Conservation (phyloP, 2,113 vertebrate species). For the Microtus oregoni region DNA sequence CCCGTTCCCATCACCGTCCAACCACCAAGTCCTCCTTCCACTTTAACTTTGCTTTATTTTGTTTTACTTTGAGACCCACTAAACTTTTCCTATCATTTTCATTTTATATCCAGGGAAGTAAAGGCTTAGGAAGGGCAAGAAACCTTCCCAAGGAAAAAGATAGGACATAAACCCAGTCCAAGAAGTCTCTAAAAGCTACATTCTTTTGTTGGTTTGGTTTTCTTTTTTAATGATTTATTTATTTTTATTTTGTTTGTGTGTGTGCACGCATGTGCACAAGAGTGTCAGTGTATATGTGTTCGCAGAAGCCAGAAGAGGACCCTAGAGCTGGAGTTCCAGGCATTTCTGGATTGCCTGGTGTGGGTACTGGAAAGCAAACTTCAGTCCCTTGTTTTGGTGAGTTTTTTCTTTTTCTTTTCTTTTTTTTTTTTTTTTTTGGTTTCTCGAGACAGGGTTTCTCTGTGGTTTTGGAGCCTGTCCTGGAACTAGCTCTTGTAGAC, state of each 20-base stretch:
- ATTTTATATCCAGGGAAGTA: background rate
- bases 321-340: background rate
- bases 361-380: background rate
- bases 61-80: background rate
- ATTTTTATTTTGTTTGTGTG: background rate
- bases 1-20: fast-evolving
- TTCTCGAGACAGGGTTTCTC: too few relatives aligned
- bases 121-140: background rate
- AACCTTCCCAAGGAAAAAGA: background rate
- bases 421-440: too few relatives aligned
- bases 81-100: background rate
- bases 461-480: too few relatives aligned
- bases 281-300: background rate
- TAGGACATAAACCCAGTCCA: background rate
- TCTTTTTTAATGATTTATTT: background rate
- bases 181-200: background rate
- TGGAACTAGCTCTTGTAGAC: too few relatives aligned
- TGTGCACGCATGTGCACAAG: background rate
- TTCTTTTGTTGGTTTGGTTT: background rate
- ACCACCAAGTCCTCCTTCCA: too few relatives aligned
- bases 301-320: background rate
- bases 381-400: background rate
- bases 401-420: too few relatives aligned
- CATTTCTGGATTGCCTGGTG: background rate
- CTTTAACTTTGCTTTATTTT: background rate